phyloP scores from a whole-genome alignment of 2,113 vertebrate species.

The Lagopus leucura region DNA sequence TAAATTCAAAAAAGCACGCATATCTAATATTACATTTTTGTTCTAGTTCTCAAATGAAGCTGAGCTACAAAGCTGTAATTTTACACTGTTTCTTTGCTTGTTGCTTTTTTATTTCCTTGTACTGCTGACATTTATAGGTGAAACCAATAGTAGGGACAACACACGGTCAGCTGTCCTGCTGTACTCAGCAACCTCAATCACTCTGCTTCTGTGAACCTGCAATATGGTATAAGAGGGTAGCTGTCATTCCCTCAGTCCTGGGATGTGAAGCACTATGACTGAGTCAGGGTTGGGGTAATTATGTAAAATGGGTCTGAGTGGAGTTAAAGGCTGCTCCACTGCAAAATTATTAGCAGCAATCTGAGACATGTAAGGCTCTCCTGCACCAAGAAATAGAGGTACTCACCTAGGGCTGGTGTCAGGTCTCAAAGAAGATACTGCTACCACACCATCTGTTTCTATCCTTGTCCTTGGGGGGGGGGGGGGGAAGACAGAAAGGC shows the following conservation, averaged over 20 bases:
- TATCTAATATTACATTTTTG: neutral
- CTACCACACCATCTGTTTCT: neutral
- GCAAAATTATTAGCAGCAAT: neutral
- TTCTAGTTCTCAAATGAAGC: neutral
- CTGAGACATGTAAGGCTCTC: neutral
- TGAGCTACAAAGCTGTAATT: neutral
- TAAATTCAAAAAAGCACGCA: neutral
- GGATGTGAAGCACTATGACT: neutral
- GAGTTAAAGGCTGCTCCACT: neutral
- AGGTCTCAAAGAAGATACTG: neutral
- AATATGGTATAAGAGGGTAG: neutral
- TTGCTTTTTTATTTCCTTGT: neutral
- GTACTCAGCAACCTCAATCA: neutral
- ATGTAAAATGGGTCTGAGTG: neutral
- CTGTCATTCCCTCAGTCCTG: neutral
- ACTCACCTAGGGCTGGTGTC: neutral
- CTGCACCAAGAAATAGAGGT: neutral
- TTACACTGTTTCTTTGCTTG: neutral
- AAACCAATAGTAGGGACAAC: neutral
- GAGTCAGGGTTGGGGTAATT: neutral
- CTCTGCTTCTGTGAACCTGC: neutral
- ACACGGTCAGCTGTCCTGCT: neutral
- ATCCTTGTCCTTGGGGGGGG: neutral
- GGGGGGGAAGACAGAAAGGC: neutral
- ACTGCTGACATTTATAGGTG: neutral